Base-by-base conservation (phyloP, 2,888 invertebrate genomes). In the Ormyrus rosae region DNA sequence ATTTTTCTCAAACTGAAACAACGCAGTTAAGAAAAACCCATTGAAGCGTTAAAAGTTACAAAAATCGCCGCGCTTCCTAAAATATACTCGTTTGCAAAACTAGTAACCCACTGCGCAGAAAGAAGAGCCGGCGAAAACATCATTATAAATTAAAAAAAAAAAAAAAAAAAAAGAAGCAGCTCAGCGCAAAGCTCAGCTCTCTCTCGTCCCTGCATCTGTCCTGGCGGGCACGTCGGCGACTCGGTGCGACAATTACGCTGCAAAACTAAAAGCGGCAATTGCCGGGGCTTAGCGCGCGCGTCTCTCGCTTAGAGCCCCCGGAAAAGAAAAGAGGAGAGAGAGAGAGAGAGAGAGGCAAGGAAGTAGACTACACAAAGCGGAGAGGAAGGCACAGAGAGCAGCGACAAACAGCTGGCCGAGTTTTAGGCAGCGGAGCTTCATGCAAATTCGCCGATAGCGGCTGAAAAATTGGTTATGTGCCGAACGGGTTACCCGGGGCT, bases 371-470 rank as follows among this genome's bases (percentile, higher is more conserved):
- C 51, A 6, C 51, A 11, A 13, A 56, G 13, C 46, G 45, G n/a
- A n/a, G 58, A 75, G 63, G 60, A 80, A 61, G 46, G 55, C 11
- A 13, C 19, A 46, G 11, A 51, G 48, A 68, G 55, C 61, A 46
- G 19, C 19, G 34, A 10, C 60, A 63, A 75, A 75, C 71, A 80
- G 74, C 74, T 80, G 80, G 73, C 10, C 50, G 19, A 75, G 51
- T 64, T 64, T 55, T 48, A 70, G 6, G 58, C 58, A n/a, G 2
- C 58, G 61, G 34, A 75, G 81, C 81, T 81, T 51, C 72, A 81
- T 81, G 78, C 80, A 63, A 80, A 80, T 80, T 50, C 51, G 48
- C 55, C 75, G 75, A 80, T 80, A 78, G 50, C 58, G n/a, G n/a
- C 58, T 58, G 69, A 58, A 58, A 75, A 19, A 70, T 77, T 56